Conservation (phyloP, 2,888 invertebrate genomes). For the Ennomos erosarius region DNA sequence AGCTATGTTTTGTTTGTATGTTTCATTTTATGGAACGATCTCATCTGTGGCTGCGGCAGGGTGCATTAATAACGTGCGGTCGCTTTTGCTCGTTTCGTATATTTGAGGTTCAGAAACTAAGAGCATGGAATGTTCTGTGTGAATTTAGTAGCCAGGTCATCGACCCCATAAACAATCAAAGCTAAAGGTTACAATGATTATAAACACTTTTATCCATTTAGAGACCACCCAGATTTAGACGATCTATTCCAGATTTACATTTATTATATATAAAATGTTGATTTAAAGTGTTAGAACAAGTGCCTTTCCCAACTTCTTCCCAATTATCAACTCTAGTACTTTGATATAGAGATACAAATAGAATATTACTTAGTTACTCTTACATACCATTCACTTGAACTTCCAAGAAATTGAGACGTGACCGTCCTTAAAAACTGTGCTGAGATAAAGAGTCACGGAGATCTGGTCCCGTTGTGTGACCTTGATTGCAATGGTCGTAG, state of each 20-base stretch:
- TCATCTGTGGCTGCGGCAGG: background rate
- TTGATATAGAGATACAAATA: slow-evolving; percentile 13
- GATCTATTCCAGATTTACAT: too few relatives aligned
- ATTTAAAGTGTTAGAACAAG: slow-evolving; percentile 14
- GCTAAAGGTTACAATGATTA: too few relatives aligned
- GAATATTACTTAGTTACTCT: slow-evolving; percentile 3
- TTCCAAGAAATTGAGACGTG: slow-evolving; percentile 40
- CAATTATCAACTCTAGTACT: slow-evolving; percentile 8
- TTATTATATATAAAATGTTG: slow-evolving; percentile 3
- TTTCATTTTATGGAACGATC: background rate
- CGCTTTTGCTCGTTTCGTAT: too few relatives aligned
- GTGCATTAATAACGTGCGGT: background rate
- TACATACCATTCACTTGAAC: slow-evolving; percentile 23
- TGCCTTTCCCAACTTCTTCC: background rate
- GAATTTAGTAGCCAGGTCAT: too few relatives aligned
- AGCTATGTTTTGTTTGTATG: background rate
- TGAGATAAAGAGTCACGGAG: slow-evolving; percentile 25
- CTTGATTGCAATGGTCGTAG: slow-evolving; percentile 36
- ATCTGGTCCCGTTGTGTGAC: slow-evolving; percentile 41
- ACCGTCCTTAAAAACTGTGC: slow-evolving; percentile 33
- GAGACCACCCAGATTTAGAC: too few relatives aligned
- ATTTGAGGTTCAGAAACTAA: too few relatives aligned
- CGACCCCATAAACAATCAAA: too few relatives aligned
- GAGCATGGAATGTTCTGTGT: too few relatives aligned
- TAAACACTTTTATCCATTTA: too few relatives aligned